phyloP scores from a whole-genome alignment of 2,888 invertebrate genomes.

The Pimpla rufipes region DNA sequence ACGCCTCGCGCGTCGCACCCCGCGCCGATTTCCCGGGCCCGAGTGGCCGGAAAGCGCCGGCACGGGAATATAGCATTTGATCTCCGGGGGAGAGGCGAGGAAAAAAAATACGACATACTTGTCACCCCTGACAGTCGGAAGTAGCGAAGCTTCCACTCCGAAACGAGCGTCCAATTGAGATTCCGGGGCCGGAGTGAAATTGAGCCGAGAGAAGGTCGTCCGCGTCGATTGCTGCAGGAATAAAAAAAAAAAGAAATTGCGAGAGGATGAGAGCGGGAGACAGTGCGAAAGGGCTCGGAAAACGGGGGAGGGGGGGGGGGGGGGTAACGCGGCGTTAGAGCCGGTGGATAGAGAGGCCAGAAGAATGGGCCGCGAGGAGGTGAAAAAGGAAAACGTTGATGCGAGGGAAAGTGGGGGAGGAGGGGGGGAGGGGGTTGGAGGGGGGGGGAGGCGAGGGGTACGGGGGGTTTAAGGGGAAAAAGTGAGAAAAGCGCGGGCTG shows the following conservation, averaged over 20 bases:
- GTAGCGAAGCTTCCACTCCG: constrained; percentile 56
- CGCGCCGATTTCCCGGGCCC: constrained; percentile 3
- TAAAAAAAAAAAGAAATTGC: constrained; percentile 44
- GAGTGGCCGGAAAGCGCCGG: neutral
- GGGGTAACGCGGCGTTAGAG: constrained; percentile 28
- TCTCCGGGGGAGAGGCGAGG: constrained; percentile 14
- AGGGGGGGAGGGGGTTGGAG: neutral
- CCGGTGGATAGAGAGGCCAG: constrained; percentile 45
- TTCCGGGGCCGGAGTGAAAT: constrained; percentile 65
- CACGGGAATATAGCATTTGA: constrained; percentile 24
- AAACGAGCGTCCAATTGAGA: constrained; percentile 69
- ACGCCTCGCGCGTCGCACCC: neutral
- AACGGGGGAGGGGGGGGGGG: neutral
- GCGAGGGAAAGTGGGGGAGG: constrained; percentile 27
- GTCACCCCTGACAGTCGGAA: constrained; percentile 55
- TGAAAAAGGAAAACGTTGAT: constrained; percentile 29
- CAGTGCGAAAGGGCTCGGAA: neutral
- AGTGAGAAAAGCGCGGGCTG: constrained; percentile 17
- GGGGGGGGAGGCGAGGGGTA: constrained; percentile 12
- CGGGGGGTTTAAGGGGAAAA: constrained; percentile 10
- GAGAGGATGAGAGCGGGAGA: constrained; percentile 1
- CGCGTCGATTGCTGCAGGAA: constrained; percentile 68
- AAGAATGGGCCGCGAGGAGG: neutral
- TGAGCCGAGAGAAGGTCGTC: constrained; percentile 67
- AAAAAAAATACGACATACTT: constrained; percentile 57